Base-by-base conservation (phyloP, 1,140 invertebrate species). In the Thaumetopoea pityocampa region DNA sequence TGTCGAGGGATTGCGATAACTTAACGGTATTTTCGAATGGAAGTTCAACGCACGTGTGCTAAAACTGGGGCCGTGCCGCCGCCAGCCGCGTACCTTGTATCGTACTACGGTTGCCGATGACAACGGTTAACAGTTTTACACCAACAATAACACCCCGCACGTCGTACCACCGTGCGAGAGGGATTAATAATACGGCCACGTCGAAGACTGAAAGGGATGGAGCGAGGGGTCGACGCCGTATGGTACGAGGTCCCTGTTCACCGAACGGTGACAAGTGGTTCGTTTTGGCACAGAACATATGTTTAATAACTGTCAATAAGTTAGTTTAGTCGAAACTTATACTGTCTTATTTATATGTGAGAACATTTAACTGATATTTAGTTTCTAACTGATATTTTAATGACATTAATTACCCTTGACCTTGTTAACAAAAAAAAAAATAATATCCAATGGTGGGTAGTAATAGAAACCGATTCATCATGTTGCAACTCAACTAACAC, bases 101-200 rank as follows among this genome's bases (percentile, higher is more conserved):
- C 47, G 63, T 57, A 65, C 67, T 71, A 64, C 69, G 65, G 79
- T 83, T 83, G 79, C 79, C 58, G 29, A 29, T 72, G 72, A 71
- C 79, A 77, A 83, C 76, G 65, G 61, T 55, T 64, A 80, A 82
- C 74, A 79, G 72, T 73, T 69, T 68, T 70, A 43, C 56, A 69
- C 59, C 62, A 65, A 61, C 62, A 76, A 59, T 56, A 65, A 51
- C 53, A 68, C 65, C 60, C 62, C 51, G 53, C 38, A 47, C 58
- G 50, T 36, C 48, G 57, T 62, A 60, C 48, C 44, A 35, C 54
- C 28, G 51, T 53, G 47, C 29, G 60, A 77, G 33, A 68, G 61
- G 64, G 70, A 79, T 45, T 50, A 50, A 61, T 46, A 29, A 70
- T 64, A 60, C 33, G 29, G 36, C 17, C 34, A 15, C 26, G 12